phyloP scores from a whole-genome alignment of 2,797 vertebrate genomes.

The Lutjanus argentimaculatus region DNA sequence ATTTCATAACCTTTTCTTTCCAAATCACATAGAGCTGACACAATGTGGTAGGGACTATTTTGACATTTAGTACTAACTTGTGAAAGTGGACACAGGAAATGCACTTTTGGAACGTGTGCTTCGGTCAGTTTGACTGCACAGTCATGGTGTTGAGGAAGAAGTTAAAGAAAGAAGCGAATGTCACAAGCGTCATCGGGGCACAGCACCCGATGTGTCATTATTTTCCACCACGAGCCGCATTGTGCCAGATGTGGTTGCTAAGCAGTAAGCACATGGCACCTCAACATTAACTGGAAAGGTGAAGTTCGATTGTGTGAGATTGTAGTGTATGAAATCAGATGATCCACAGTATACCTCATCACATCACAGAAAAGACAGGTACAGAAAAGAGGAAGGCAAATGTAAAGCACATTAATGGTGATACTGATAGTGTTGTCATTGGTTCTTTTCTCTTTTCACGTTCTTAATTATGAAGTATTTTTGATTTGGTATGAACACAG shows the following conservation, averaged over 20 bases:
- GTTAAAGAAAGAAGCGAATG: conserved; percentile 41
- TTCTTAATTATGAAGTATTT: too few relatives aligned
- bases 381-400: too few relatives aligned
- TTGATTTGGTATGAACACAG: too few relatives aligned
- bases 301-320: conserved; percentile 36
- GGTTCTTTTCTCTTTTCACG: too few relatives aligned
- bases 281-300: conserved; percentile 58
- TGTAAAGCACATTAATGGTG: too few relatives aligned
- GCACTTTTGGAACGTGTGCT: neutral
- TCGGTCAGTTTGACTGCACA: conserved; percentile 16
- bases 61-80: conserved; percentile 23
- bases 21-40: conserved; percentile 46
- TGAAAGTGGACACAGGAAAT: conserved; percentile 45
- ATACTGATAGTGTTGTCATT: too few relatives aligned
- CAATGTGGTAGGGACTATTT: conserved; percentile 31
- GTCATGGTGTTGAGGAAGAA: conserved; percentile 52
- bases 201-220: conserved; percentile 45
- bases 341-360: neutral
- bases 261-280: conserved; percentile 47
- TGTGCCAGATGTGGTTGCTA: conserved; percentile 54
- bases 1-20: conserved; percentile 50
- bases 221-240: conserved; percentile 42
- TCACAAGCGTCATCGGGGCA: conserved; percentile 41
- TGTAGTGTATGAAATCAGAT: conserved; percentile 6
- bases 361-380: too few relatives aligned